Conservation (phyloP, 2,113 vertebrate species). For the Phalacrocorax pelagicus region DNA sequence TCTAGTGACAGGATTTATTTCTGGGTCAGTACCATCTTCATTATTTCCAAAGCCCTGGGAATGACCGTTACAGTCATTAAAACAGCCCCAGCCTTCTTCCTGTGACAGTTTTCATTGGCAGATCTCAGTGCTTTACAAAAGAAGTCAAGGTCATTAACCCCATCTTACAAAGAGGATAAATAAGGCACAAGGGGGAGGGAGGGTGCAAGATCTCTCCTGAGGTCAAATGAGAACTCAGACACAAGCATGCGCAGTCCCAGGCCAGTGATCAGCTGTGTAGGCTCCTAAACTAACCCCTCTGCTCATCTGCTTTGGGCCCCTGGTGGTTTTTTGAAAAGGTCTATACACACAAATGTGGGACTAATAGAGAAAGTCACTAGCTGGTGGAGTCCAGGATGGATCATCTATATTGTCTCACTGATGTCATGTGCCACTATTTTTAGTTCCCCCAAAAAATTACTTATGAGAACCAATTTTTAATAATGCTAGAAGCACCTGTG, state of each 20-base stretch:
- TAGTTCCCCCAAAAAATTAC: background rate
- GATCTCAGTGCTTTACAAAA: background rate
- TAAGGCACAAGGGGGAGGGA: background rate
- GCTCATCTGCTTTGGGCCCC: background rate
- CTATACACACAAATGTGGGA: background rate
- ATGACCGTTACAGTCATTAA: background rate
- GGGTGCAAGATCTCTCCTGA: background rate
- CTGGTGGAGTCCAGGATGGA: background rate
- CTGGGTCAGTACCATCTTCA: background rate
- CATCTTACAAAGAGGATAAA: background rate
- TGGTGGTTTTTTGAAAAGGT: background rate
- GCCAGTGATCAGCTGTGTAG: background rate
- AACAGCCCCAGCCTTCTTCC: background rate
- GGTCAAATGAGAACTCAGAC: background rate
- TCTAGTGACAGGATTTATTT: background rate
- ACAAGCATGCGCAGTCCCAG: background rate
- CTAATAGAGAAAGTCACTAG: background rate
- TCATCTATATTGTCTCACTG: background rate
- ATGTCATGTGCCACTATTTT: background rate
- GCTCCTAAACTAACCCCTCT: background rate
- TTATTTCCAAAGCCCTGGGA: background rate
- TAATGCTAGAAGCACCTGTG: background rate
- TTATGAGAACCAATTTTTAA: background rate
- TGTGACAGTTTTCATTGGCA: constrained; percentile 19
- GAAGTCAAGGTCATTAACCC: constrained; percentile 24